Percentiles rank a stretch among this genome's conserved stretches.
phyloP scores from a whole-genome alignment of 64 coral and sea anemone genomes.

The Acropora tenuis region DNA sequence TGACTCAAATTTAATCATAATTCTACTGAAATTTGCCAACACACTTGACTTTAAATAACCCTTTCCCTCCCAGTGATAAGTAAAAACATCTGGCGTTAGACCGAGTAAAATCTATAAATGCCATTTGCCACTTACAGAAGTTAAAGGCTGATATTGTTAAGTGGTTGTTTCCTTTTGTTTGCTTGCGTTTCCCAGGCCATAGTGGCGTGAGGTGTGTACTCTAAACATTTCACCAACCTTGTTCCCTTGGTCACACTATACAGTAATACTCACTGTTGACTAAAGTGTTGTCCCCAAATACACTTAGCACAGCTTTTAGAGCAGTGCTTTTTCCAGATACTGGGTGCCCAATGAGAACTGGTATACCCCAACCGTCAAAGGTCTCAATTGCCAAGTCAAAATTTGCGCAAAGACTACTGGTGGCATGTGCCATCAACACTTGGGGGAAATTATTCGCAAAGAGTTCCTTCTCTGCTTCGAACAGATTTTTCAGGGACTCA shows the following conservation, averaged over 20 bases:
- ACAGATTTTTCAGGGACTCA: neutral
- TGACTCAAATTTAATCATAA: no score
- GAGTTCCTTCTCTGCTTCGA: slow-evolving; percentile 10
- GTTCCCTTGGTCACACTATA: neutral
- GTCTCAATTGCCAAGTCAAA: slow-evolving; percentile 4
- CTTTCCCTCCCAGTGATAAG: no score
- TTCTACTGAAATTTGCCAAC: no score
- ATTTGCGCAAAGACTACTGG: slow-evolving; percentile 10
- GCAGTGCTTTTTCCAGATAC: slow-evolving; percentile 46
- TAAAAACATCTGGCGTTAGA: no score
- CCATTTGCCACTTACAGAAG: no score
- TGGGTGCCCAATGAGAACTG: slow-evolving; percentile 31
- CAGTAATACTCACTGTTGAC: neutral
- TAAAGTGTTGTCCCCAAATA: slow-evolving; percentile 5
- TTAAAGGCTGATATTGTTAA: no score
- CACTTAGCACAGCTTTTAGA: slow-evolving; percentile 16
- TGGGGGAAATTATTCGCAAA: slow-evolving; percentile 40
- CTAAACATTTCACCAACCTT: neutral
- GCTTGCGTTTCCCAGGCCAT: no score
- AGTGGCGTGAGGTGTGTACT: neutral
- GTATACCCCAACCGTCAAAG: slow-evolving; percentile 18
- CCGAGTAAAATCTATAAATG: no score
- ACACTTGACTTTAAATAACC: no score
- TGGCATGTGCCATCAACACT: slow-evolving; percentile 37
- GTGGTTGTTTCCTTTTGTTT: no score